phyloP scores from a whole-genome alignment of 2,113 vertebrate species.

The Nipponia nippon region DNA sequence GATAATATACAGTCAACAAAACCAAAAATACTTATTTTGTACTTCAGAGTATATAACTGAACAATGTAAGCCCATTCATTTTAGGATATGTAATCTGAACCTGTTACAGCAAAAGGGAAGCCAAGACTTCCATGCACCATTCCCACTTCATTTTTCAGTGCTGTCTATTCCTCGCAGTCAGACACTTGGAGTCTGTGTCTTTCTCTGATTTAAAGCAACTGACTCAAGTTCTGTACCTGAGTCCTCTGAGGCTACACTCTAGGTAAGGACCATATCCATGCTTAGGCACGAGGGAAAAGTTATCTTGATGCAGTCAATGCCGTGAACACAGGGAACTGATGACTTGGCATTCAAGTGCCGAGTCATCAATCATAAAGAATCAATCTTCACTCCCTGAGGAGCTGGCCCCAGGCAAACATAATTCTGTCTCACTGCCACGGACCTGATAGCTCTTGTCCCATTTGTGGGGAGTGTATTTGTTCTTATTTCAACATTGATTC shows the following conservation, averaged over 20 bases:
- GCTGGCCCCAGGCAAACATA: conserved; percentile 73
- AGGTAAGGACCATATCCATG: conserved; percentile 22
- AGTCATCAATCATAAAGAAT: conserved; percentile 82
- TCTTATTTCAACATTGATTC: conserved; percentile 78
- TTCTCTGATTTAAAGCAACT: conserved; percentile 23
- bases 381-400: conserved; percentile 75
- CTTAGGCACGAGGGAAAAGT: conserved; percentile 70
- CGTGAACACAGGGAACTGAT: conserved; percentile 74
- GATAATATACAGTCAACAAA: background rate
- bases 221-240: background rate
- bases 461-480: conserved; percentile 75
- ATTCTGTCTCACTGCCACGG: conserved; percentile 76
- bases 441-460: conserved; percentile 73
- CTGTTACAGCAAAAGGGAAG: background rate
- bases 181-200: background rate
- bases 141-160: background rate
- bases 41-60: background rate
- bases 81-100: background rate
- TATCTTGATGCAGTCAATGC: conserved; percentile 75
- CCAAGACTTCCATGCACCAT: background rate
- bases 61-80: background rate
- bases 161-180: background rate
- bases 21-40: background rate
- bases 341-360: conserved; percentile 76
- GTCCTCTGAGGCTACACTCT: conserved; percentile 47